Percentiles rank a stretch among this genome's conserved stretches.
Conservation (phyloP, 2,113 vertebrate species). For the Aramus guarauna region DNA sequence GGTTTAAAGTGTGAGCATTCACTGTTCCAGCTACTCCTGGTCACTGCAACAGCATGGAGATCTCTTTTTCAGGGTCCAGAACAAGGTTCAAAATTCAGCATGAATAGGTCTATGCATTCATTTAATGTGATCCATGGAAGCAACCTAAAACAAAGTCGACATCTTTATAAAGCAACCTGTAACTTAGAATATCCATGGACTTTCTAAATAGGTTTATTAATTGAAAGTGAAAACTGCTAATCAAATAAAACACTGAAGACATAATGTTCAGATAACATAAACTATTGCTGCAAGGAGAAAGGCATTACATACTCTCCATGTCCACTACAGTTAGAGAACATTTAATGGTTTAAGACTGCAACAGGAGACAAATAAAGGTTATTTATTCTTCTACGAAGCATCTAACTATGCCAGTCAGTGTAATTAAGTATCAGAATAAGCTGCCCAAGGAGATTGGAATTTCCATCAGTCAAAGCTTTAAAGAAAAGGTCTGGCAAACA, state of each 20-base stretch:
- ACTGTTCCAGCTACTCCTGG: neutral
- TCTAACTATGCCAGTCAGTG: neutral
- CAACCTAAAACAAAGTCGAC: neutral
- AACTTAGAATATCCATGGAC: neutral
- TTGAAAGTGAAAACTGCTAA: neutral
- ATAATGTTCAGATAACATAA: neutral
- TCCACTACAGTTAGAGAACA: neutral
- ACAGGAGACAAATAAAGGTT: neutral
- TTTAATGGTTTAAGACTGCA: neutral
- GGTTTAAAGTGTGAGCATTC: neutral
- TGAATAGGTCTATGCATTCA: neutral
- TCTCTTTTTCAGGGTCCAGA: neutral
- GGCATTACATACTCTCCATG: neutral
- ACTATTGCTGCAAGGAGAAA: neutral
- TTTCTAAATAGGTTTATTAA: neutral
- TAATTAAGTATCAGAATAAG: slow-evolving; percentile 8
- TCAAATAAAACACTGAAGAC: neutral
- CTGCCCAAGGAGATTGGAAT: slow-evolving; percentile 6
- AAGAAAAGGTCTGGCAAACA: slow-evolving; percentile 36
- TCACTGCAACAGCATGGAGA: neutral
- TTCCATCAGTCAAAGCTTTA: neutral
- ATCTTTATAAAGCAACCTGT: neutral
- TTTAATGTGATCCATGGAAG: neutral
- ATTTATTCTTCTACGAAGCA: neutral
- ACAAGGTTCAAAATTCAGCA: neutral